Conservation (phyloP, 92 coral and sea anemone species). For the Actinostola sp. region DNA sequence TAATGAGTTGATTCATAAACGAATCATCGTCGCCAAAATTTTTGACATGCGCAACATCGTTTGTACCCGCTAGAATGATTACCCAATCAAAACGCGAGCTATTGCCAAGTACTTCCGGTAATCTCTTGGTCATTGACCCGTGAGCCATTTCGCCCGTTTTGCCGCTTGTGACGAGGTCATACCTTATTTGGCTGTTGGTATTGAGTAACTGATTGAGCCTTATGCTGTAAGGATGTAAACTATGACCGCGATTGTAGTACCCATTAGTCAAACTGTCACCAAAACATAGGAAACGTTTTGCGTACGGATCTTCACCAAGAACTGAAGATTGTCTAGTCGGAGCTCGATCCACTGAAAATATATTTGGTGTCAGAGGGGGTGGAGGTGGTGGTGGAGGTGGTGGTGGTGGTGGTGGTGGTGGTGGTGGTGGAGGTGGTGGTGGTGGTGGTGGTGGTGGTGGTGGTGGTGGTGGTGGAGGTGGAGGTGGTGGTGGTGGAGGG, state of each 20-base stretch:
- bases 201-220: conserved; percentile 74
- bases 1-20: conserved; percentile 87
- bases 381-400: conserved; percentile 2
- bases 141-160: conserved; percentile 95
- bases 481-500: neutral
- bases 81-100: conserved; percentile 96
- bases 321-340: conserved; percentile 1
- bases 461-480: conserved; percentile 9
- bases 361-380: conserved; percentile 12
- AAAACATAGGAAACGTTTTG: conserved; percentile 81
- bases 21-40: conserved; percentile 98
- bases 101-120: conserved; percentile 89
- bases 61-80: conserved; percentile 93
- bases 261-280: conserved; percentile 98
- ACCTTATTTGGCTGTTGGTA: conserved; percentile 55
- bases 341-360: neutral
- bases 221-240: conserved; percentile 87
- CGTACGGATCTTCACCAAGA: conserved; percentile 39
- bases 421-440: conserved; percentile 12
- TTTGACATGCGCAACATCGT: conserved; percentile 99
- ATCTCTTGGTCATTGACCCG: conserved; percentile 90
- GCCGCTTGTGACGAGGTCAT: conserved; percentile 75
- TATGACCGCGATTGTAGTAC: conserved; percentile 73
- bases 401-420: conserved; percentile 3
- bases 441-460: conserved; percentile 12